Evolutionary conservation across 2,888 invertebrate species (phyloP).

Genomic region (Napeogenes sylphis): DNA sequence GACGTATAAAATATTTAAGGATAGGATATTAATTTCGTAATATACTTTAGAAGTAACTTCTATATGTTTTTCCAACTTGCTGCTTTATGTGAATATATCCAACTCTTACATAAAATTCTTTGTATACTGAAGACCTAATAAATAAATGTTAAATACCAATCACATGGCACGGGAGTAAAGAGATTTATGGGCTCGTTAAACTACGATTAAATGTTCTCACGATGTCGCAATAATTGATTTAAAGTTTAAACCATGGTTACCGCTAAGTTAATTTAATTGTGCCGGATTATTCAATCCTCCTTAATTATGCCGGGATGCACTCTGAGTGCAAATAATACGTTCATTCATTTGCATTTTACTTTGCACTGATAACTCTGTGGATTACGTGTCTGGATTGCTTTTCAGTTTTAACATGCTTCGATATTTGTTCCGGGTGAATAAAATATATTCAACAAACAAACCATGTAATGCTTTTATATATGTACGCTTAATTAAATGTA

Average conservation of each 20-base stretch:
- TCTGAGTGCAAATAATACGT: slow-evolving; percentile 12
- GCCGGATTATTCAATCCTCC: slow-evolving; percentile 16
- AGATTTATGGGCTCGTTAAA: slow-evolving; percentile 23
- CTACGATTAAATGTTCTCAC: slow-evolving; percentile 23
- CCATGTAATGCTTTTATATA: no score
- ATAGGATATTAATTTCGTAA: no score
- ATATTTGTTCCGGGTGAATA: slow-evolving; percentile 6
- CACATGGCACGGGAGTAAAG: slow-evolving; percentile 6
- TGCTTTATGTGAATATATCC: no score
- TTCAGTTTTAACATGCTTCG: slow-evolving; percentile 8
- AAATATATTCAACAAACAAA: no score
- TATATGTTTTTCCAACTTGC: no score
- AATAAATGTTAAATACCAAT: neutral
- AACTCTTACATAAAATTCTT: no score
- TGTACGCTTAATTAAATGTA: no score
- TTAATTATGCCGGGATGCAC: slow-evolving; percentile 1
- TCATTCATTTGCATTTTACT: slow-evolving; percentile 23
- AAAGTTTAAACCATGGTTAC: slow-evolving; percentile 18
- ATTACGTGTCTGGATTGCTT: no score
- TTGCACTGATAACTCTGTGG: slow-evolving; percentile 20
- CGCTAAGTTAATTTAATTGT: slow-evolving; percentile 20
- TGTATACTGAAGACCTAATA: neutral
- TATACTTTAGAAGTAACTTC: no score
- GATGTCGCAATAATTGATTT: slow-evolving; percentile 26
- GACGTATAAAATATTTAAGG: no score